Percentiles rank a stretch among this genome's conserved stretches.
These are phyloP conservation scores for Ornithoptera alexandrae DNA, from an alignment of 2,888 invertebrate species.

Conservation along the genomic window DNA sequence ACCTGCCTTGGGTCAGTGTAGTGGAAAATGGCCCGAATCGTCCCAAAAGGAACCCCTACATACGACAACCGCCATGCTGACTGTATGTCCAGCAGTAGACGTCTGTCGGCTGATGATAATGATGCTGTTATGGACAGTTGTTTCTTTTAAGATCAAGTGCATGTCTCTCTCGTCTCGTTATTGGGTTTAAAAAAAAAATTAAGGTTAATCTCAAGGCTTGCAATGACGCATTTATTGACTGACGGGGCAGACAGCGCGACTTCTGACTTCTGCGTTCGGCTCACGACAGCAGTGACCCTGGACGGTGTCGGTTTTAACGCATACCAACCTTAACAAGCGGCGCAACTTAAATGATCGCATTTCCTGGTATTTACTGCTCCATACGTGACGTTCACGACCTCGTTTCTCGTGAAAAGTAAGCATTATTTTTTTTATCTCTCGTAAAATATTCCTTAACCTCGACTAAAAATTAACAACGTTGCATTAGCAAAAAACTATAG, in stretches of 20 bases:
- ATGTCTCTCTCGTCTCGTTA: no score
- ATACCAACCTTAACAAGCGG: slow-evolving; percentile 30
- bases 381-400: slow-evolving; percentile 34
- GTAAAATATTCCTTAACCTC: no score
- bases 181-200: background rate
- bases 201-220: background rate
- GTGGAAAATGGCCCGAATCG: no score
- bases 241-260: slow-evolving; percentile 22
- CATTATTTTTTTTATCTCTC: background rate
- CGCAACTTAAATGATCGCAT: slow-evolving; percentile 34
- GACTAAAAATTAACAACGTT: no score
- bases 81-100: no score
- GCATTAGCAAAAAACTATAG: no score
- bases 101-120: no score
- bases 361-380: slow-evolving; percentile 35
- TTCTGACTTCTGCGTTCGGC: slow-evolving; percentile 18
- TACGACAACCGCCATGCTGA: no score
- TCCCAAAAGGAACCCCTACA: no score
- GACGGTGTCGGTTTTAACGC: slow-evolving; percentile 25
- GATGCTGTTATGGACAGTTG: no score
- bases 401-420: slow-evolving; percentile 13
- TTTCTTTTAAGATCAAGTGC: no score
- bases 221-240: slow-evolving; percentile 7
- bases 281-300: slow-evolving; percentile 25
- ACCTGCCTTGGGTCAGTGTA: no score